These are phyloP conservation scores for Diadromus collaris DNA, from an alignment of 2,888 invertebrate species.

Conservation along the genomic window DNA sequence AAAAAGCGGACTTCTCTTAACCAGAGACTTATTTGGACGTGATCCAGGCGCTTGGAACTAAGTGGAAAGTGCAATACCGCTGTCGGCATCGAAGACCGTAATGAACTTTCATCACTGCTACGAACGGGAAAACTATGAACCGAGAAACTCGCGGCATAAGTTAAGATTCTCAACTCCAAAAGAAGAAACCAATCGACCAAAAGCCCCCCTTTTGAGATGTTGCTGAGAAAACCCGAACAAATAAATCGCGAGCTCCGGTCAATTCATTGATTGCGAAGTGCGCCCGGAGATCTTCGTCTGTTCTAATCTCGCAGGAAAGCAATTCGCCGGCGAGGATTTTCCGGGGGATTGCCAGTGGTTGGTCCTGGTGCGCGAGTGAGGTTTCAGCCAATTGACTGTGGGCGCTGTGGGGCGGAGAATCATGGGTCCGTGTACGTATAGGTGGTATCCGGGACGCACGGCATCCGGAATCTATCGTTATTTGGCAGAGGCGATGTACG, in stretches of 20 bases:
- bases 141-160: no score
- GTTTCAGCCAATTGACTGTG: slow-evolving; percentile 55
- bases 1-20: no score
- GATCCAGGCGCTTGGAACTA: no score
- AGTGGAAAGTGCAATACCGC: no score
- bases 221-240: no score
- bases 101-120: no score
- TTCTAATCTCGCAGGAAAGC: slow-evolving; percentile 6
- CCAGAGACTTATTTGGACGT: no score
- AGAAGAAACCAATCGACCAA: no score
- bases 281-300: neutral
- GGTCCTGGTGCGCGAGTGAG: neutral
- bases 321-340: slow-evolving; percentile 11
- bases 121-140: no score
- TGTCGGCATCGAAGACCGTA: no score
- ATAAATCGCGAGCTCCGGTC: neutral
- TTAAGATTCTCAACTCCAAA: no score
- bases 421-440: slow-evolving; percentile 35
- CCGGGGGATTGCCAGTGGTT: slow-evolving; percentile 18
- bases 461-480: slow-evolving; percentile 54
- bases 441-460: neutral
- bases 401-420: slow-evolving; percentile 37
- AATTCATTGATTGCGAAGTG: neutral
- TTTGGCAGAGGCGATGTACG: slow-evolving; percentile 21
- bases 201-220: no score